A percentile compares a stretch with the other conserved stretches of the same genome.
Evolutionary conservation across 2,888 invertebrate species (phyloP).

Genomic region (Ophion costatus): DNA sequence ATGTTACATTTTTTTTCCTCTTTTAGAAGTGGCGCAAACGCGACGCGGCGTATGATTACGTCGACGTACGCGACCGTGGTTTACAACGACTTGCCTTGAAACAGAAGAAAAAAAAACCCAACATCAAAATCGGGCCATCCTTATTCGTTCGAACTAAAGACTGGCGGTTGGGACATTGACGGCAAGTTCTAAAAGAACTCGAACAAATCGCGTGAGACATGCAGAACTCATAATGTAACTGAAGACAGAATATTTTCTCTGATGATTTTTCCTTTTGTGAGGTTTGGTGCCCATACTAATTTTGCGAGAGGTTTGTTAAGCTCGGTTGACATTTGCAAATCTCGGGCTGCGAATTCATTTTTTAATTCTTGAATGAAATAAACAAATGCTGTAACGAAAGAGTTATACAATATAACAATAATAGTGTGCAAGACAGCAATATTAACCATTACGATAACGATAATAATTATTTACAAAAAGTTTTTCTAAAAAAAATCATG

Average conservation of each 20-base stretch:
- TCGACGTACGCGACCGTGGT: too few relatives aligned
- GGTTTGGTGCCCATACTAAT: background rate
- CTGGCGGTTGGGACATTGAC: too few relatives aligned
- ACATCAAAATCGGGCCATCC: background rate
- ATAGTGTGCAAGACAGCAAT: background rate
- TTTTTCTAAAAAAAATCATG: too few relatives aligned
- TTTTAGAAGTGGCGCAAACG: constrained; percentile 46
- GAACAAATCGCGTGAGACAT: background rate
- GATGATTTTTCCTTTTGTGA: background rate
- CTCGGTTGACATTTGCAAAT: background rate
- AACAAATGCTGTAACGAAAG: background rate
- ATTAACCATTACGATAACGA: background rate
- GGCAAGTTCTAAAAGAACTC: background rate
- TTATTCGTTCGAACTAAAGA: constrained; percentile 14
- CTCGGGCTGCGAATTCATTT: background rate
- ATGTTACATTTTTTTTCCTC: constrained; percentile 29
- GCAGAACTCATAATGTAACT: background rate
- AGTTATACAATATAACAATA: background rate
- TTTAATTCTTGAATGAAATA: background rate
- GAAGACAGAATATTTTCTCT: background rate
- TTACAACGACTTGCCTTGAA: constrained; percentile 38
- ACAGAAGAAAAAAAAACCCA: background rate
- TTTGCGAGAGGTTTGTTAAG: too few relatives aligned
- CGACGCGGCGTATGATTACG: constrained; percentile 39
- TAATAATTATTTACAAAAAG: background rate